Conservation (phyloP, 2,113 vertebrate genomes). For the Chaenogobius annularis region DNA sequence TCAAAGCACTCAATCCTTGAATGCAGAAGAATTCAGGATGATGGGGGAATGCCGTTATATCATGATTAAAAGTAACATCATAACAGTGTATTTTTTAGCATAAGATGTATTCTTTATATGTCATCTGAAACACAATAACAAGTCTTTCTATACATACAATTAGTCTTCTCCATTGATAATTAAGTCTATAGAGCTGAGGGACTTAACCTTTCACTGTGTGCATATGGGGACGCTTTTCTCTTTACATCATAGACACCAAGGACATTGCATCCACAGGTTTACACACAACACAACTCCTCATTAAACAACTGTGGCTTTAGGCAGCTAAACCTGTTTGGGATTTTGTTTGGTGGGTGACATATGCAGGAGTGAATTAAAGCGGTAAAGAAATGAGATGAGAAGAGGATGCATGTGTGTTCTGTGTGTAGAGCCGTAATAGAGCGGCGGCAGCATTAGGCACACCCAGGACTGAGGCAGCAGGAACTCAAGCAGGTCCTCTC, state of each 20-base stretch:
- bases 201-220: neutral
- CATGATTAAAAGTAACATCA: too few relatives aligned
- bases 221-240: conserved; percentile 3
- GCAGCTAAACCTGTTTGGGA: conserved; percentile 10
- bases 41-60: too few relatives aligned
- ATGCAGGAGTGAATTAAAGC: conserved; percentile 48
- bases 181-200: neutral
- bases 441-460: conserved; percentile 63
- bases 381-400: conserved; percentile 48
- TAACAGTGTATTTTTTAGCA: too few relatives aligned
- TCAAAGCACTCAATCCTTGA: too few relatives aligned
- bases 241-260: neutral
- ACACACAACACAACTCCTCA: conserved; percentile 40
- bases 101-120: neutral
- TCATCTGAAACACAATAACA: neutral
- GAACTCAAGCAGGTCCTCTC: conserved; percentile 70
- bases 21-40: too few relatives aligned
- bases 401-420: conserved; percentile 21
- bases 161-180: neutral
- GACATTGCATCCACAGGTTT: neutral
- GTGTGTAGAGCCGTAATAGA: conserved; percentile 61
- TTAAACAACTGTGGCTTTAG: conserved; percentile 44
- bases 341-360: conserved; percentile 42
- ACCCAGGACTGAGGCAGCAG: conserved; percentile 66
- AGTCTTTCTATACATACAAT: neutral